Evolutionary conservation across 2,797 vertebrate genomes (phyloP), one percentile per base, ranked within the genome.

Genomic region (Astyanax mexicanus): DNA sequence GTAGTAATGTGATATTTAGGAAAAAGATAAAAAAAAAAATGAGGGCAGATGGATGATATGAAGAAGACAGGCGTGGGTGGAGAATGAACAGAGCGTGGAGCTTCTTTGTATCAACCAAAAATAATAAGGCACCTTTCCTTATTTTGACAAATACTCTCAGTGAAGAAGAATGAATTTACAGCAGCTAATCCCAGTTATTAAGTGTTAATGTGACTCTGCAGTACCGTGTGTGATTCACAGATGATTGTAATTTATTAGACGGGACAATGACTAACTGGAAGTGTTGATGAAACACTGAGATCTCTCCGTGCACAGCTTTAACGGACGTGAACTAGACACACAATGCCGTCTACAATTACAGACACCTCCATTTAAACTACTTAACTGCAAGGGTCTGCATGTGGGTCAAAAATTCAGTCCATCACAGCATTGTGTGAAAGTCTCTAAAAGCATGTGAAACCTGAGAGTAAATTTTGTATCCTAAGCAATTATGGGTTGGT

Each of bases 1-100:
- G 6, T 25, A 58, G 12, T 29, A 75, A 45, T n/a, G 19, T 19
- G 47, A 68, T 52, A 72, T 45, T 27, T 27, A 44, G 11, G 32
- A 40, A 51, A 25, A 9, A 6, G 29, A 8, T n/a, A n/a, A n/a
- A n/a, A 25, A 15, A 42, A 9, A 11, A 25, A 40, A 66, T 10
- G 40, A 45, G 15, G 1, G 61, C 25, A 23, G 37, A 19, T 60
- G 27, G 58, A 65, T 17, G 13, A 27, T 3, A 6, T 5, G 23
- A 13, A 27, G 21, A n/a, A n/a, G 37, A 25, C 23, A 25, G 37
- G 11, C 49, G 40, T 67, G 64, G 17, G 29, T 23, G 40, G 37
- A n/a, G n/a, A n/a, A n/a, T n/a, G n/a, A 17, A 25, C 2, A 13
- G 29, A 4, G 9, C 57, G 3, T 35, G 4, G n/a, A 21, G 17